Conservation (phyloP, 2,113 vertebrate genomes). For the Pontoporia blainvillei region DNA sequence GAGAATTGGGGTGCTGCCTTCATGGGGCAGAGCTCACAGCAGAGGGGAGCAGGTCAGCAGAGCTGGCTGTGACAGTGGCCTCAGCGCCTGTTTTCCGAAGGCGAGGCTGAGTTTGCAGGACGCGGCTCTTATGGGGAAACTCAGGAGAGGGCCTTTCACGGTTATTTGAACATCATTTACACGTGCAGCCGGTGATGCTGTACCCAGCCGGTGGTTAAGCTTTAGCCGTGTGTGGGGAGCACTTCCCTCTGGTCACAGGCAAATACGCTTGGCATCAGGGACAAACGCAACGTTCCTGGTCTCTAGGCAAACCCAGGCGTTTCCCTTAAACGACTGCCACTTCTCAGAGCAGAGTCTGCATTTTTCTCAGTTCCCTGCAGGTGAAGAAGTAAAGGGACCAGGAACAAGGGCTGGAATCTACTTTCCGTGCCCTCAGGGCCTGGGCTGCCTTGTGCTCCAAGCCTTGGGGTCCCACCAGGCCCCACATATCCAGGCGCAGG, state of each 20-base stretch:
- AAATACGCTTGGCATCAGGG: accelerated
- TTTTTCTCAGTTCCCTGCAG: not conserved
- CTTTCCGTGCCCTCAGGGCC: accelerated
- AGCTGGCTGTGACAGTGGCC: accelerated
- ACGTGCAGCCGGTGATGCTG: accelerated
- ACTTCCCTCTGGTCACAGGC: no score
- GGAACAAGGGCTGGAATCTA: accelerated
- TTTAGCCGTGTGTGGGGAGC: accelerated
- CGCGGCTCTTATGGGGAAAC: no score
- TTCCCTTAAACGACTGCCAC: accelerated
- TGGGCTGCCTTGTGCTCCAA: not conserved
- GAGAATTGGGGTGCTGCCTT: not conserved
- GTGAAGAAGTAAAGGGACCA: accelerated
- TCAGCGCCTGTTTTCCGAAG: not conserved
- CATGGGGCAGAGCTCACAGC: accelerated
- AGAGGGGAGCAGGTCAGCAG: accelerated
- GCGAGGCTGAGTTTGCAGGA: not conserved
- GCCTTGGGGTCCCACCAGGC: accelerated
- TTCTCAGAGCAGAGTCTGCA: not conserved
- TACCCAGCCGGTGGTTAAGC: accelerated
- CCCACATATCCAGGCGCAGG: accelerated
- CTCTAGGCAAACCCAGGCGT: not conserved
- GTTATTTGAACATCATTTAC: accelerated
- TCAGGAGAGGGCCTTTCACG: not conserved
- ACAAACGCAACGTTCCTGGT: accelerated